Evolutionary conservation across 2,113 vertebrate species (phyloP), one percentile per base, ranked within the genome.

Genomic region (Megaleporinus macrocephalus): DNA sequence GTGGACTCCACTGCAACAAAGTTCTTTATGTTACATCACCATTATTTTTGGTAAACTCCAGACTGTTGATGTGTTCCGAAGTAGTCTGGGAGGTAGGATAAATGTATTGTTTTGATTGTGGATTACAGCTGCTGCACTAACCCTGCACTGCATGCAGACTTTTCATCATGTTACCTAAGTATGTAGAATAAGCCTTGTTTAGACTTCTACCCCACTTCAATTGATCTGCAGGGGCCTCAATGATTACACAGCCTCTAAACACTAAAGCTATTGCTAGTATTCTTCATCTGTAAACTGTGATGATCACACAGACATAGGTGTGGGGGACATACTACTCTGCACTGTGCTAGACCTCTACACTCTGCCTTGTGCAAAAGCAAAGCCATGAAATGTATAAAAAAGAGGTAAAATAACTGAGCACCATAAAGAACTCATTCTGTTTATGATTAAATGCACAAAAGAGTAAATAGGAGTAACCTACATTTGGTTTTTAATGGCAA

Each of bases 161-260:
- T 4, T 65, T 65, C 27, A 24, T 51, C 66, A 49, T 55, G 0
- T 78, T 14, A 1, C 65, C 73, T 49, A 57, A 76, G 71, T 66
- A 68, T 51, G 59, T 27, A 77, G 53, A 47, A 47, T 63, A 33
- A 57, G 41, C 9, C 47, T 51, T 86, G 78, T 87, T 89, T 80
- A 81, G 44, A 76, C 26, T 80, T 49, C 7, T 22, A 57, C 49
- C 70, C 41, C 7, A 30, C 47, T 4, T 63, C 70, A 84, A 84
- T 75, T 24, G 49, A 74, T 63, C 83, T 73, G 85, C 80, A 81
- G 29, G 49, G 66, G 26, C 51, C 51, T 27, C 49, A 51, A 2
- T 15, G 16, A 15, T 51, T 51, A 51, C 49, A 51, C 49, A 51
- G 49, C 49, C 49, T 44, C 41, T 44, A 44, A 44, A 44, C 41